These are phyloP conservation scores for Drosophila malerkotliana DNA, from an alignment of 1,140 invertebrate species.

Conservation along the genomic window DNA sequence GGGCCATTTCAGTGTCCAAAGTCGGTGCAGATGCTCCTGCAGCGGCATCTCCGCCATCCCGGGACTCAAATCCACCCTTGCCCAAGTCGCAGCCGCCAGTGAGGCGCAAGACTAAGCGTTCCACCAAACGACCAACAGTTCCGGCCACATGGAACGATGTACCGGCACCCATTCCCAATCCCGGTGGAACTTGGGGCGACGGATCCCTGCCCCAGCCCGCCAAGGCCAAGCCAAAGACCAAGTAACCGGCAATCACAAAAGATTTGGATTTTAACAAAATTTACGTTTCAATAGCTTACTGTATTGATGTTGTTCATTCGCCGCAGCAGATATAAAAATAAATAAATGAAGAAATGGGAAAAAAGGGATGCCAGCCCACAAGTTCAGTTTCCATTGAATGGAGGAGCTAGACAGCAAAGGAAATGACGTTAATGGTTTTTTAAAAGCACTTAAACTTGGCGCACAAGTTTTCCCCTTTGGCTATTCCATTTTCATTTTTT, in stretches of 20 bases:
- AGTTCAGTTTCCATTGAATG: not conserved
- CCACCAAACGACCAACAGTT: not conserved
- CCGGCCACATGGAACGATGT: slow-evolving; percentile 19
- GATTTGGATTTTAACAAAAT: slow-evolving; percentile 36
- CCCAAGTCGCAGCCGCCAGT: slow-evolving; percentile 23
- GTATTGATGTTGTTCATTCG: slow-evolving; percentile 36
- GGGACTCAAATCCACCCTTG: not conserved
- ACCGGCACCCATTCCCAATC: slow-evolving; percentile 38
- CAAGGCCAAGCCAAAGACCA: not conserved
- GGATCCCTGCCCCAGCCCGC: slow-evolving; percentile 8
- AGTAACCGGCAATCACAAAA: slow-evolving; percentile 1
- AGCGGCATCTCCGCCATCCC: not conserved
- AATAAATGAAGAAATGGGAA: slow-evolving; percentile 16
- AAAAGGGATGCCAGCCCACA: not conserved
- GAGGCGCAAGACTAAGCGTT: not conserved
- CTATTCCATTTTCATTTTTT: slow-evolving; percentile 13
- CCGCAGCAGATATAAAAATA: slow-evolving; percentile 25
- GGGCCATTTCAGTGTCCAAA: not conserved
- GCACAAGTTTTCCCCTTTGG: slow-evolving; percentile 45
- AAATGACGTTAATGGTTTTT: slow-evolving; percentile 82
- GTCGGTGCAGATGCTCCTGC: not conserved
- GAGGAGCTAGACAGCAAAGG: slow-evolving; percentile 39
- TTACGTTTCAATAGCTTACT: slow-evolving; percentile 33
- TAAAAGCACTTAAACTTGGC: slow-evolving; percentile 80
- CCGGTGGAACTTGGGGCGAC: slow-evolving; percentile 31